Percentiles rank a stretch among this genome's conserved stretches.
Conservation (phyloP, 2,797 vertebrate species). For the Spizella passerina region DNA sequence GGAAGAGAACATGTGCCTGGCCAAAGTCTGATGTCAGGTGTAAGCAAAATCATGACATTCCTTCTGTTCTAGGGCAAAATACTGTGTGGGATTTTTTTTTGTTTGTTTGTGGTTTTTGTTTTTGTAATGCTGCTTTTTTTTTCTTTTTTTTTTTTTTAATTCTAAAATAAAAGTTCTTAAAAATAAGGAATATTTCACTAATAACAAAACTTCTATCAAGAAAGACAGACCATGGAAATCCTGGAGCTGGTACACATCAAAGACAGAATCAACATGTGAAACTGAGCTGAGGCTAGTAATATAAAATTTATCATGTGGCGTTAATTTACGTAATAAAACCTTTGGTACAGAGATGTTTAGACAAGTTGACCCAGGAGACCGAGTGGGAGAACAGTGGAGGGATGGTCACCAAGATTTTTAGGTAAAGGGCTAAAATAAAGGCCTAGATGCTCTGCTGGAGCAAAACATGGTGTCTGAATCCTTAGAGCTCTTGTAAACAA, state of each 20-base stretch:
- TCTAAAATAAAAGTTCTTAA: not conserved
- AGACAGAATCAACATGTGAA: not conserved
- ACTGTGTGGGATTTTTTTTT: rapidly evolving
- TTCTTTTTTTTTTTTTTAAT: not conserved
- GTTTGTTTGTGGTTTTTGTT: not conserved
- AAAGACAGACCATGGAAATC: not conserved
- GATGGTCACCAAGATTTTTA: not conserved
- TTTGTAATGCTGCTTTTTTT: not conserved
- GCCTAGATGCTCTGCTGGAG: not conserved
- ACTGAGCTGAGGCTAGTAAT: not conserved
- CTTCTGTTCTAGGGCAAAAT: not conserved
- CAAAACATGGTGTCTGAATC: not conserved
- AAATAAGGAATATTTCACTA: not conserved
- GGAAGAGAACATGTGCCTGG: not conserved
- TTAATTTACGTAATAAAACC: not conserved
- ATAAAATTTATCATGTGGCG: not conserved
- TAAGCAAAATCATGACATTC: not conserved
- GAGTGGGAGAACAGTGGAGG: not conserved
- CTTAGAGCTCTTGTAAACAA: not conserved
- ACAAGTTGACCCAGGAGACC: not conserved
- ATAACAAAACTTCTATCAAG: not conserved
- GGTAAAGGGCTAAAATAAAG: not conserved
- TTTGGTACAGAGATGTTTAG: not conserved
- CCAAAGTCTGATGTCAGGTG: not conserved
- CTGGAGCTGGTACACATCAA: not conserved